phyloP scores from a whole-genome alignment of 2,888 invertebrate genomes.

The Mycalesis mineus region DNA sequence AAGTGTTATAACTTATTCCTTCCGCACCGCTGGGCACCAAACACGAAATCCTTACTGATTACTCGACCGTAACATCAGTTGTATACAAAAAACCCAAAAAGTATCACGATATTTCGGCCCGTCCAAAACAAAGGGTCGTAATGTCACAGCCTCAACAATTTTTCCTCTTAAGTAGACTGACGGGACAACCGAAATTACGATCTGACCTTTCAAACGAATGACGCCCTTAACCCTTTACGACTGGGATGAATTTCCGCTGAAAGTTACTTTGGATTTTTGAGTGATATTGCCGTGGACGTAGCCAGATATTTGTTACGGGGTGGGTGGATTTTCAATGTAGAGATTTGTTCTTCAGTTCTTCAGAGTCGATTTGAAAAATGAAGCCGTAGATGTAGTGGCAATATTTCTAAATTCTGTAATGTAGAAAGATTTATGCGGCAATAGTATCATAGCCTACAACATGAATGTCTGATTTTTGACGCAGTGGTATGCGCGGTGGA shows the following conservation, averaged over 20 bases:
- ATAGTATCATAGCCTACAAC: too few species aligned
- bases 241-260: conserved; percentile 23
- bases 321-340: background rate
- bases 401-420: background rate
- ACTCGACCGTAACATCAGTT: conserved; percentile 16
- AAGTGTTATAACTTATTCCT: background rate
- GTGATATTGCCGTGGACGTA: conserved; percentile 14
- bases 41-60: conserved; percentile 17
- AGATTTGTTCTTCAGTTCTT: background rate
- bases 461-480: too few species aligned
- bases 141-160: conserved; percentile 35
- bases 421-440: too few species aligned
- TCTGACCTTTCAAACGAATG: conserved; percentile 22
- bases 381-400: background rate
- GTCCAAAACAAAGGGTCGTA: conserved; percentile 22
- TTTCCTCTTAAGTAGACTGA: conserved; percentile 43
- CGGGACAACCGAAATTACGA: conserved; percentile 39
- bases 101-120: conserved; percentile 26
- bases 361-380: background rate
- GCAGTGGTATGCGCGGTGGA: too few species aligned
- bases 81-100: conserved; percentile 28
- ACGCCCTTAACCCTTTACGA: conserved; percentile 6
- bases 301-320: background rate
- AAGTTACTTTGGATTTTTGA: conserved; percentile 18
- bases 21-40: conserved; percentile 10